These are phyloP conservation scores for Acrobasis suavella DNA, from an alignment of 2,888 invertebrate species.

Conservation along the genomic window DNA sequence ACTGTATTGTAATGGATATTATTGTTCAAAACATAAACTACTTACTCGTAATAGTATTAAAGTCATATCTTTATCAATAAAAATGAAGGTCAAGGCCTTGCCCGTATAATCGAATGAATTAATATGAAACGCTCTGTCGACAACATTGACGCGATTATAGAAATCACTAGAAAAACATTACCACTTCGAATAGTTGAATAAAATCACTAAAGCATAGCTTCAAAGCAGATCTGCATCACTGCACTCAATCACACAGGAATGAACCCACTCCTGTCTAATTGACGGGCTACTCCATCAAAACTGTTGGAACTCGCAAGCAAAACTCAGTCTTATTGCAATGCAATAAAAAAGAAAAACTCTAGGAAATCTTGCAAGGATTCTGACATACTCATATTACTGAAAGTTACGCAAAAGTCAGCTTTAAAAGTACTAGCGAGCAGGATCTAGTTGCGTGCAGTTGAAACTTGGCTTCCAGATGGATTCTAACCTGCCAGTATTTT, in stretches of 20 bases:
- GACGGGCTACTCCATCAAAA: slow-evolving; percentile 79
- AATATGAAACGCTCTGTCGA: background rate
- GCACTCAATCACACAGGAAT: slow-evolving; percentile 74
- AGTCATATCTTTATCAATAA: background rate
- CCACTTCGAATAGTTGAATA: slow-evolving; percentile 24
- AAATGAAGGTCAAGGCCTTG: background rate
- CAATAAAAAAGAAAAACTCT: slow-evolving; percentile 27
- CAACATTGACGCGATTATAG: background rate
- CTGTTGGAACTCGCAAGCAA: slow-evolving; percentile 45
- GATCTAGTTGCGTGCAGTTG: background rate
- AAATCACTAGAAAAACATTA: background rate
- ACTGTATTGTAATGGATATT: no score
- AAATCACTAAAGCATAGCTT: slow-evolving; percentile 47
- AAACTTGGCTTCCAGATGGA: slow-evolving; percentile 7
- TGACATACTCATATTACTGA: background rate
- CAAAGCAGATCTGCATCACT: slow-evolving; percentile 69
- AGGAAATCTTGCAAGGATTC: slow-evolving; percentile 27
- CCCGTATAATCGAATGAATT: background rate
- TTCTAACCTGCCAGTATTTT: slow-evolving; percentile 15
- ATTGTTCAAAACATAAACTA: no score
- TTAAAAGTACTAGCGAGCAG: background rate
- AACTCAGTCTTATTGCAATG: slow-evolving; percentile 37
- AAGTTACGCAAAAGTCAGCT: slow-evolving; percentile 21
- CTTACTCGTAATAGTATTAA: background rate
- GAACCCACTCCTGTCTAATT: slow-evolving; percentile 75